Evolutionary conservation across 1,140 invertebrate species (phyloP).

Genomic region (Octopus sinensis): DNA sequence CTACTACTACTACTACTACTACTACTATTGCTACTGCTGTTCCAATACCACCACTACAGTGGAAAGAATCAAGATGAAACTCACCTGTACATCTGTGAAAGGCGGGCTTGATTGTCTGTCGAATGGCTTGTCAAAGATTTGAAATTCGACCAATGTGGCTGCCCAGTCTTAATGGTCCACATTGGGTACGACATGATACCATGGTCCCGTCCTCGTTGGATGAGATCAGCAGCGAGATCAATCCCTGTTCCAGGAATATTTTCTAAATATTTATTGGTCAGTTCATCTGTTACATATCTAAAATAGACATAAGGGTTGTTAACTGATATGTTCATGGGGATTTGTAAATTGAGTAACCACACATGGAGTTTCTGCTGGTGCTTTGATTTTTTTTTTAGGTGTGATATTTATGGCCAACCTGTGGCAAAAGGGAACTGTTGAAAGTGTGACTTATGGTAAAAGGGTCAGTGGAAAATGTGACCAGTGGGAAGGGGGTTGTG

Average conservation of each 20-base stretch:
- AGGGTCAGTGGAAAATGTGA: no score
- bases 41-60: neutral
- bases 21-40: neutral
- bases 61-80: neutral
- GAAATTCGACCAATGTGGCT: neutral
- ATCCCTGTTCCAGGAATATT: neutral
- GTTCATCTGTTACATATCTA: neutral
- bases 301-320: neutral
- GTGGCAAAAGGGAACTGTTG: no score
- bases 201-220: neutral
- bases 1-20: constrained; percentile 4
- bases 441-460: no score
- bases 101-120: neutral
- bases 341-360: no score
- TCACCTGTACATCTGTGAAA: constrained; percentile 27
- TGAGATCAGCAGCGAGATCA: neutral
- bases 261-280: neutral
- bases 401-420: no score
- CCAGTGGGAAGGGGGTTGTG: no score
- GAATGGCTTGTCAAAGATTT: constrained; percentile 19
- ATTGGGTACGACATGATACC: neutral
- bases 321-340: no score
- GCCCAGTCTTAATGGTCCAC: neutral
- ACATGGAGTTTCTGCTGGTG: no score
- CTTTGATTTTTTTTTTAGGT: no score